Conservation (phyloP, 2,888 invertebrate species). For the Aphidius colemani region DNA sequence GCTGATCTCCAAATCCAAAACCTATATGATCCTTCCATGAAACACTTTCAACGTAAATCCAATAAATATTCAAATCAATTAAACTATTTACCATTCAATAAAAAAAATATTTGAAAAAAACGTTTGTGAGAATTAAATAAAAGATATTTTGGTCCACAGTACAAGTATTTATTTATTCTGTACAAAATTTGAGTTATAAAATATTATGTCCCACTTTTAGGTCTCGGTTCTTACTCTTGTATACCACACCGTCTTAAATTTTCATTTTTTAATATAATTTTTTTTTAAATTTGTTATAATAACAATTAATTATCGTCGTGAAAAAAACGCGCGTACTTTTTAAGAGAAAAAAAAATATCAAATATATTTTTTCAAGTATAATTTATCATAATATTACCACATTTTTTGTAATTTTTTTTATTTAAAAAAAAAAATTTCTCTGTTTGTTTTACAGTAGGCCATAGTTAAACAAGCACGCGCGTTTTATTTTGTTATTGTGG, state of each 20-base stretch:
- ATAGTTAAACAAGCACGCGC: slow-evolving; percentile 35
- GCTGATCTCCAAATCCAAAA: no score
- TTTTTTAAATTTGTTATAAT: slow-evolving; percentile 39
- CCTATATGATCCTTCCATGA: neutral
- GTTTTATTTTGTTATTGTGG: slow-evolving; percentile 29
- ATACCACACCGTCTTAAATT: slow-evolving; percentile 55
- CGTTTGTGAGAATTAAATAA: slow-evolving; percentile 47
- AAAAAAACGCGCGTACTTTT: slow-evolving; percentile 42
- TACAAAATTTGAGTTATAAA: slow-evolving; percentile 59
- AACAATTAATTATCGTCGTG: slow-evolving; percentile 50
- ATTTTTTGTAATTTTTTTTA: slow-evolving; percentile 22
- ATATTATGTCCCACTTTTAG: slow-evolving; percentile 58
- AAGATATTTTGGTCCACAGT: slow-evolving; percentile 58
- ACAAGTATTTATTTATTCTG: slow-evolving; percentile 59
- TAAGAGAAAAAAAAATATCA: slow-evolving; percentile 13
- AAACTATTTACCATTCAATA: neutral
- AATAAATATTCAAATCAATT: neutral
- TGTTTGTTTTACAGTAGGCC: slow-evolving; percentile 26
- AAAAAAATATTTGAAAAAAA: slow-evolving; percentile 2
- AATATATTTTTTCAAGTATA: neutral
- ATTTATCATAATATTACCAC: slow-evolving; percentile 5
- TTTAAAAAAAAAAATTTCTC: neutral
- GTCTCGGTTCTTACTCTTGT: slow-evolving; percentile 55
- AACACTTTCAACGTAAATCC: neutral
- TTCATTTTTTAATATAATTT: slow-evolving; percentile 11